Conservation (phyloP, 2,888 invertebrate genomes). For the Copidosoma aretas region DNA sequence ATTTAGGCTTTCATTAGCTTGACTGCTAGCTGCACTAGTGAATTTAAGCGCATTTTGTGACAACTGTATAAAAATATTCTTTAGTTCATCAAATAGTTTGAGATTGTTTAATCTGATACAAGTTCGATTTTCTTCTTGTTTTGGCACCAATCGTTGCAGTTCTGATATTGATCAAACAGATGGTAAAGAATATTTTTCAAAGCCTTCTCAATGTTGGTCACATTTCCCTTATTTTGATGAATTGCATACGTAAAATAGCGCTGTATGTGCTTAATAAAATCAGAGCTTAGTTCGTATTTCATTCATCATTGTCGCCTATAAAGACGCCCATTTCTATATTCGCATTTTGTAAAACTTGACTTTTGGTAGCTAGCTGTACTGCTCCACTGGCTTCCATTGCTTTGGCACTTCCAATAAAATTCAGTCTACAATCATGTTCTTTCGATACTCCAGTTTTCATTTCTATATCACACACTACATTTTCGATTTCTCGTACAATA, state of each 20-base stretch:
- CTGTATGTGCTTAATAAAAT: constrained; percentile 42
- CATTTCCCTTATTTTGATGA: constrained; percentile 27
- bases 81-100: too few species aligned
- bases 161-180: constrained; percentile 40
- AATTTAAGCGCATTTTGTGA: constrained; percentile 24
- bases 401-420: constrained; percentile 1
- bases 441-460: background rate
- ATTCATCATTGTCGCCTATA: constrained; percentile 21
- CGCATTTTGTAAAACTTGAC: constrained; percentile 5
- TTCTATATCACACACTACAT: background rate
- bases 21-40: constrained; percentile 14
- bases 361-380: background rate
- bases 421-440: background rate
- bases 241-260: constrained; percentile 45
- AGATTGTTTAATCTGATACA: background rate
- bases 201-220: constrained; percentile 24
- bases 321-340: constrained; percentile 11
- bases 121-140: constrained; percentile 8
- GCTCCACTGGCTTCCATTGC: constrained; percentile 9
- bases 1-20: constrained; percentile 30
- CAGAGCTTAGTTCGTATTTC: constrained; percentile 28
- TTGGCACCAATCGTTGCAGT: constrained; percentile 44
- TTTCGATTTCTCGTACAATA: constrained; percentile 4
- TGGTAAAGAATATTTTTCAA: constrained; percentile 41
- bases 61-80: constrained; percentile 4